Evolutionary conservation across 2,113 vertebrate genomes (phyloP), one percentile per base, ranked within the genome.

Genomic region (Myrmecobius fasciatus): DNA sequence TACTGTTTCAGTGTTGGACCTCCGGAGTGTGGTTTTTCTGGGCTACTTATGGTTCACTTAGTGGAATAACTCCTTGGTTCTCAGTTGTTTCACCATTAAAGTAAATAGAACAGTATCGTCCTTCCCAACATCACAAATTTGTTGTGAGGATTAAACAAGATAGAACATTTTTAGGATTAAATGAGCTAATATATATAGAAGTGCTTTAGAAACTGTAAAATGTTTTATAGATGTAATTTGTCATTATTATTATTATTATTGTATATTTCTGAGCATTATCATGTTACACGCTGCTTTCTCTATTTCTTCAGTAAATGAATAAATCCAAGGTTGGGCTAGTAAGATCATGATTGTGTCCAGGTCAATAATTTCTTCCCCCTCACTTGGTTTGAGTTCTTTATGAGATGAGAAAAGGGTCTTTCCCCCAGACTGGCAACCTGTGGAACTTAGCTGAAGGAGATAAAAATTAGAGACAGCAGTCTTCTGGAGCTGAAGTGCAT

Each of bases 401-500:
- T 3, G 24, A 88, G 31, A 25, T 53, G 48, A 94, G 56, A 53
- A 89, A 6, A 52, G 11, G 47, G 46, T 48, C 25, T 52, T 52
- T 14, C 31, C 60, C 89, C 10, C 1, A 8, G 8, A 26, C 25
- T 54, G 91, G 53, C 53, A 90, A 25, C 2, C 0, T 2, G 20
- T 31, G 28, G 47, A 26, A 0, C 88, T 36, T 17, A 92, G 89
- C 48, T 93, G 26, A 31, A 4, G 31, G 24, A 88, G 95, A 97
- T 49, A 46, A 36, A 95, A 97, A 97, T 96, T 90, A 92, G 96
- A 96, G 56, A 25, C 49, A 97, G 56, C 91, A 93, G 36, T 31
- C 93, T 49, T 83, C 46, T 36, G 31, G 26, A 6, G 49, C 88
- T 28, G 5, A 95, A 90, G 31, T 92, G 49, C 92, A 90, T 91